Evolutionary conservation across 1,140 invertebrate species (phyloP).

Genomic region (Trichogramma pretiosum): DNA sequence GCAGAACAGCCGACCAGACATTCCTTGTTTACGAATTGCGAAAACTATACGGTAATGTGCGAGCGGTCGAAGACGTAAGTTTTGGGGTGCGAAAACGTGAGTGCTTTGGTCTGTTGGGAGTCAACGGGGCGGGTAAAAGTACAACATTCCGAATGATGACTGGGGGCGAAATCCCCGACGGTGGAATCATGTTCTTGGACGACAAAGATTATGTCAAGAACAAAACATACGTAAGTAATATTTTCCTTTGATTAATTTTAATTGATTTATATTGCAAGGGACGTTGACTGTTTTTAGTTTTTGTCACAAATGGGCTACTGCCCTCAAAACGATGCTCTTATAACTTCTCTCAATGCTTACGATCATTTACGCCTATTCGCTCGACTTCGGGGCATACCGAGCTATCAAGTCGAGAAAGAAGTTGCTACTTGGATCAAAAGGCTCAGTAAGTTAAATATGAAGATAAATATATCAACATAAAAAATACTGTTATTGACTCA

Average conservation of each 20-base stretch:
- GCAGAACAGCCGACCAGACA: conserved; percentile 18
- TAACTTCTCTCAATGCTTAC: conserved; percentile 54
- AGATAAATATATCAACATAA: neutral
- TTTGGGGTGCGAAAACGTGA: conserved; percentile 57
- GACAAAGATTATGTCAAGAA: conserved; percentile 37
- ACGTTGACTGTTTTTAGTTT: conserved; percentile 39
- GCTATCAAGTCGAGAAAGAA: conserved; percentile 38
- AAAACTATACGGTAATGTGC: conserved; percentile 60
- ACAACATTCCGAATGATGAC: conserved; percentile 86
- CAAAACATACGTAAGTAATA: conserved; percentile 42
- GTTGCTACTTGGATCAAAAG: conserved; percentile 29
- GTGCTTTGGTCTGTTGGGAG: conserved; percentile 84
- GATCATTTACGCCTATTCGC: conserved; percentile 57
- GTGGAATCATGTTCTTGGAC: conserved; percentile 48
- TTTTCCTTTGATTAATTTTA: too few relatives aligned
- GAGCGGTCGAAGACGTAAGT: conserved; percentile 65
- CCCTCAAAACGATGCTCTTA: conserved; percentile 58
- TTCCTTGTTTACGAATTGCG: conserved; percentile 47
- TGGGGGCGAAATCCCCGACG: conserved; percentile 60
- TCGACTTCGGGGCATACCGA: conserved; percentile 49
- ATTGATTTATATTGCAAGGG: too few relatives aligned
- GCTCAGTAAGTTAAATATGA: conserved; percentile 25
- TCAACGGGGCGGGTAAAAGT: conserved; percentile 81
- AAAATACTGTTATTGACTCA: neutral
- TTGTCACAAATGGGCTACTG: conserved; percentile 50